Conservation (phyloP, 1,140 invertebrate genomes). For the Helicoverpa armigera region DNA sequence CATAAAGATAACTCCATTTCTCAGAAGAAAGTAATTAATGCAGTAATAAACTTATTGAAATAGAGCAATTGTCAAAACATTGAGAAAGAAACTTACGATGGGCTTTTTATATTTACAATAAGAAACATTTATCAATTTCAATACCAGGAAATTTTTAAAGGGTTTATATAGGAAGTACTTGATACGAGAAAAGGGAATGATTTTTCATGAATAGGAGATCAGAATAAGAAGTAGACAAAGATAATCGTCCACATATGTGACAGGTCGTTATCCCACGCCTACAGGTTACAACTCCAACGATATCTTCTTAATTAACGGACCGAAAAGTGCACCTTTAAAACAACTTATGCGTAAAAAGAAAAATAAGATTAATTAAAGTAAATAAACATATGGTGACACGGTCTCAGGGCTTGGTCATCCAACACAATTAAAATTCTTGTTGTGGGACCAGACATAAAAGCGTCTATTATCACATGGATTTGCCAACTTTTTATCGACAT, state of each 20-base stretch:
- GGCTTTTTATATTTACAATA: background rate
- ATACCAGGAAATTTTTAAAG: background rate
- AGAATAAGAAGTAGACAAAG: constrained; percentile 4
- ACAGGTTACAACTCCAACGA: constrained; percentile 22
- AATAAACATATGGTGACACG: constrained; percentile 16
- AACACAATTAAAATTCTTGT: constrained; percentile 40
- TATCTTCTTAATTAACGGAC: constrained; percentile 37
- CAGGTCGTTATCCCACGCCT: constrained; percentile 34
- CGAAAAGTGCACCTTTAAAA: constrained; percentile 42
- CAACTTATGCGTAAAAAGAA: constrained; percentile 25
- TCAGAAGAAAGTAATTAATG: too few species aligned
- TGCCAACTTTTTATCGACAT: constrained; percentile 38
- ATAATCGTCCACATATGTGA: background rate
- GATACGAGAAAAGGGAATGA: constrained; percentile 15
- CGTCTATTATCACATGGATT: constrained; percentile 38
- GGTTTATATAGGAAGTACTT: background rate
- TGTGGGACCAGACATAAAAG: constrained; percentile 3
- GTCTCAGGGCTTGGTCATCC: constrained; percentile 18
- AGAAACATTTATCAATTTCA: background rate
- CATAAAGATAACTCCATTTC: too few species aligned
- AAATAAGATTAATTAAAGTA: constrained; percentile 42
- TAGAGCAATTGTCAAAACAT: too few species aligned
- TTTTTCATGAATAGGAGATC: background rate
- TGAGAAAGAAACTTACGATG: too few species aligned
- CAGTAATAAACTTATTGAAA: too few species aligned